Percentiles rank a stretch among this genome's conserved stretches.
Conservation (phyloP, 2,797 vertebrate species). For the Alauda arvensis region DNA sequence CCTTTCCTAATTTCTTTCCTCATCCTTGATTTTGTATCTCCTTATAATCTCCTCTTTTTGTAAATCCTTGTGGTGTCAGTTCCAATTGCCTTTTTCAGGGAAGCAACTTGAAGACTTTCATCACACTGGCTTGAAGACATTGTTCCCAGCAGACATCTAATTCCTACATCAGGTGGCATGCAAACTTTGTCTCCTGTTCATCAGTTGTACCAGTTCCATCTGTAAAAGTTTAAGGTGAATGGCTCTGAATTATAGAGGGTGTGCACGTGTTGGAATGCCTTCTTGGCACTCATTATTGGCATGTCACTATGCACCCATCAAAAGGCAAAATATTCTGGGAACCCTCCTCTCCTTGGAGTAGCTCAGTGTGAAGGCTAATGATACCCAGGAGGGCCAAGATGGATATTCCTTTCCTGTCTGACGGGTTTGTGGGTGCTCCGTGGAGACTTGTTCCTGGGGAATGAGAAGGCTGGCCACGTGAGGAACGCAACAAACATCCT, state of each 20-base stretch:
- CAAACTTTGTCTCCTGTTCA: background rate
- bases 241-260: background rate
- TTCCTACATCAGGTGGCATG: background rate
- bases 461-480: background rate
- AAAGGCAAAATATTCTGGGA: background rate
- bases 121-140: background rate
- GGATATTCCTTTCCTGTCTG: background rate
- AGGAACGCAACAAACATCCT: background rate
- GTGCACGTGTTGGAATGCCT: background rate
- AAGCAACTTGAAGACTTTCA: background rate
- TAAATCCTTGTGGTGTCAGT: background rate
- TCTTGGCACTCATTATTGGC: background rate
- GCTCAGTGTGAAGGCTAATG: background rate
- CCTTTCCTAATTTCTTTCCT: background rate
- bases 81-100: background rate
- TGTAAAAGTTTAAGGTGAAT: background rate
- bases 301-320: background rate
- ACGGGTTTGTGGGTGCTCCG: background rate
- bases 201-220: background rate
- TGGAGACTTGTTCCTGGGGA: background rate
- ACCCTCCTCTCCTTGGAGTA: background rate
- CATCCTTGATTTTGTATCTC: background rate
- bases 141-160: background rate
- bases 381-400: background rate
- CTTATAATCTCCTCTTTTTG: background rate